Base-by-base conservation (phyloP, 2,113 vertebrate species). In the Callocephalon fimbriatum region DNA sequence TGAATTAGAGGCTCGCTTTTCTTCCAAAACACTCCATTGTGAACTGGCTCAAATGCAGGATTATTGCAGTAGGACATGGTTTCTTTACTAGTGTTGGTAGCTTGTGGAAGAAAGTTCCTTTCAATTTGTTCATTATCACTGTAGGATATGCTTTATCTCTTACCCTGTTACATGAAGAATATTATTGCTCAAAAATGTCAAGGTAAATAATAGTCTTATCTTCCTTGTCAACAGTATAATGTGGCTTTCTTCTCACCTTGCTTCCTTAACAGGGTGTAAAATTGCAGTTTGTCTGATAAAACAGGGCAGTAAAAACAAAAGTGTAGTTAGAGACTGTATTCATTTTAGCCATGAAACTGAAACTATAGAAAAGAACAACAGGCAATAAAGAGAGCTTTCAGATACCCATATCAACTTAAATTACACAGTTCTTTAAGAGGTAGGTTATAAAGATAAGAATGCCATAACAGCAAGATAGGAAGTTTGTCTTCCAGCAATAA, bases 261-360 rank as follows among this genome's bases (percentile, higher is more conserved):
- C 62, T 94, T 65, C 75, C 67, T 91, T 94, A 61, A 95, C 90
- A 92, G 93, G 84, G 84, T 93, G 72, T 97, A 94, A 97, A 96
- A 87, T 96, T 88, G 88, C 88, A 95, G 83, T 91, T 93, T 91
- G 82, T 67, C 87, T 90, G 96, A 95, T 96, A 96, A 97, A 96
- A 86, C 48, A 35, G 80, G 75, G 86, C 92, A 95, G 95, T 95
- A 96, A 96, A 96, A 92, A 88, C 91, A 66, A 35, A 93, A 90
- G 74, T 61, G 29, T 62, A 88, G 79, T 92, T 95, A 75, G 84
- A 70, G 75, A 93, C 72, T 23, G 0, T 75, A 73, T 78, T 91
- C 81, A 74, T 92, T 93, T 79, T 59, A 91, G 51, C 79, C 68
- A 5, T 95, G 94, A 95, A 96, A 95, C 48, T 91, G 92, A 95